Conservation (phyloP, 2,113 vertebrate genomes). For the Ivindomyrus marchei region DNA sequence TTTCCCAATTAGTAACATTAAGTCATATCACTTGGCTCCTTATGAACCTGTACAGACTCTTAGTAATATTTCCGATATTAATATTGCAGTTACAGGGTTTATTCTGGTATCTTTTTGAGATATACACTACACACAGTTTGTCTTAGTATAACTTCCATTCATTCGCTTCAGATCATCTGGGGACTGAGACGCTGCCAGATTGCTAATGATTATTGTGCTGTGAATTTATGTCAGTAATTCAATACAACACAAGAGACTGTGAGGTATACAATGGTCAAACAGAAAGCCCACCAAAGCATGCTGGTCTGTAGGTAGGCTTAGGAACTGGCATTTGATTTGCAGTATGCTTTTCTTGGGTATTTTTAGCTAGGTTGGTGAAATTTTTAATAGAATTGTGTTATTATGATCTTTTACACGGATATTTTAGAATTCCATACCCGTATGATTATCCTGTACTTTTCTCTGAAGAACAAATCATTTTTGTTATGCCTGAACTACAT, state of each 20-base stretch:
- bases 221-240: neutral
- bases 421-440: neutral
- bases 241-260: neutral
- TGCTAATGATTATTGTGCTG: neutral
- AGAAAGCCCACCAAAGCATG: neutral
- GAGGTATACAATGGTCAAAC: neutral
- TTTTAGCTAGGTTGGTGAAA: neutral
- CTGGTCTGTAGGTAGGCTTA: neutral
- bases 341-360: neutral
- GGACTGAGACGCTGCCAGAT: neutral
- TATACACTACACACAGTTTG: neutral
- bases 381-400: neutral
- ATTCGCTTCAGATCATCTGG: neutral
- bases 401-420: neutral
- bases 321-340: neutral
- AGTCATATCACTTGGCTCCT: neutral
- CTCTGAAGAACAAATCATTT: neutral
- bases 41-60: neutral
- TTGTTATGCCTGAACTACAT: slow-evolving; percentile 7
- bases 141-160: neutral
- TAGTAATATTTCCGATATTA: neutral
- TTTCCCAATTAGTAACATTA: slow-evolving; percentile 9
- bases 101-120: neutral
- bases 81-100: neutral
- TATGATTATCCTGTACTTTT: neutral